Conservation (phyloP, 2,113 vertebrate species). For the Sorex fumeus region DNA sequence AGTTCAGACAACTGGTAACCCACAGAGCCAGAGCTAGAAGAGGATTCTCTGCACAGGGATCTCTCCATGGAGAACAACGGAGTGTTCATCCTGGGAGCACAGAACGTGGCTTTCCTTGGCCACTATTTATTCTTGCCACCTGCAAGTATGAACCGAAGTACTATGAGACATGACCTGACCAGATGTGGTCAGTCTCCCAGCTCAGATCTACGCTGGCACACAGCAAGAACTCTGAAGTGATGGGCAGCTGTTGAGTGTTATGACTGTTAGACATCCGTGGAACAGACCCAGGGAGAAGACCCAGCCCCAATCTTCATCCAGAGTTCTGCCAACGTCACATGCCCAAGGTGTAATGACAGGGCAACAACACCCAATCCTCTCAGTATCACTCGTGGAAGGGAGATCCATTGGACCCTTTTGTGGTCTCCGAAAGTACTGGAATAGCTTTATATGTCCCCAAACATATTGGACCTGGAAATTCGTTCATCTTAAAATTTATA, state of each 20-base stretch:
- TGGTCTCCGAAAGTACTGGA: too few species aligned
- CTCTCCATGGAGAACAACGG: not conserved
- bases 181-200: not conserved
- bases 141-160: too few species aligned
- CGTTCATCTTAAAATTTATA: too few species aligned
- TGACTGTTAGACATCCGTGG: too few species aligned
- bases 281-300: not conserved
- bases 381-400: not conserved
- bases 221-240: not conserved
- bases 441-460: too few species aligned
- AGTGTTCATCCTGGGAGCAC: not conserved
- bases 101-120: not conserved
- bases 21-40: conserved; percentile 2
- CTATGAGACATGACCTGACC: not conserved
- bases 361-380: too few species aligned
- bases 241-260: not conserved
- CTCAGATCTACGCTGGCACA: not conserved
- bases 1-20: not conserved
- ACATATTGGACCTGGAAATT: too few species aligned
- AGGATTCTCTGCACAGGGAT: not conserved
- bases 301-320: too few species aligned
- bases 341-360: too few species aligned
- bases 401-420: too few species aligned
- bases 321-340: not conserved
- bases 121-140: not conserved